These are phyloP conservation scores for Corythornis leucogaster DNA, from an alignment of 2,797 vertebrate species.

Conservation along the genomic window DNA sequence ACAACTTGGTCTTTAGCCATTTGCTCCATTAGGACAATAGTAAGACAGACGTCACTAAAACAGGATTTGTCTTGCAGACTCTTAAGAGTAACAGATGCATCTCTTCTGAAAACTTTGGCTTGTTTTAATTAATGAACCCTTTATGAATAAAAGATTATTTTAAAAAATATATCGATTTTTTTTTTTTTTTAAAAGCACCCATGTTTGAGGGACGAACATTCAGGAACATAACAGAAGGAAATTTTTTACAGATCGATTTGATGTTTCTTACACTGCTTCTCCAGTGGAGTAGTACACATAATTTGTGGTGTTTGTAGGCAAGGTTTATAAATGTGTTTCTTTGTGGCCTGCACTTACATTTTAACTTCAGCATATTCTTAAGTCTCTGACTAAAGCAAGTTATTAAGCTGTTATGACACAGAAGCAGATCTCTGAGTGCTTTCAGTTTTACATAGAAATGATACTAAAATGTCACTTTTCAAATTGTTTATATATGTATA, in stretches of 20 bases:
- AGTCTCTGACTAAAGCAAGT: not conserved
- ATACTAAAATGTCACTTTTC: not conserved
- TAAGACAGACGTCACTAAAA: conserved; percentile 60
- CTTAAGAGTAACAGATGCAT: conserved; percentile 71
- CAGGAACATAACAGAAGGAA: not conserved
- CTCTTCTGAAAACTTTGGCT: conserved; percentile 41
- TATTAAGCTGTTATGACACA: not conserved
- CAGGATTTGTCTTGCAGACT: conserved; percentile 65
- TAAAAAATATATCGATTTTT: conserved; percentile 23
- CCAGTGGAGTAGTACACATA: accelerated
- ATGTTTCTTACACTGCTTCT: not conserved
- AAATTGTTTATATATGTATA: not conserved
- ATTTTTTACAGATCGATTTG: not conserved
- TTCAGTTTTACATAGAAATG: conserved; percentile 5
- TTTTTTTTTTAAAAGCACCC: not conserved
- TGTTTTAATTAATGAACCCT: conserved; percentile 67
- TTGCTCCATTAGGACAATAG: conserved; percentile 74
- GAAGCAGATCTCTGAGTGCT: not conserved
- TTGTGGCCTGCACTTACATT: not conserved
- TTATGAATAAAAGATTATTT: conserved; percentile 62
- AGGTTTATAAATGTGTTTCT: not conserved
- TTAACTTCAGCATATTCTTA: not conserved
- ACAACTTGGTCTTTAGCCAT: conserved; percentile 66
- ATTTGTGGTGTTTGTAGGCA: not conserved
- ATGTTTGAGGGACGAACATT: not conserved